Percentiles rank a stretch among this genome's conserved stretches.
Evolutionary conservation across 2,797 vertebrate species (phyloP).

Genomic region (Dryobates pubescens): DNA sequence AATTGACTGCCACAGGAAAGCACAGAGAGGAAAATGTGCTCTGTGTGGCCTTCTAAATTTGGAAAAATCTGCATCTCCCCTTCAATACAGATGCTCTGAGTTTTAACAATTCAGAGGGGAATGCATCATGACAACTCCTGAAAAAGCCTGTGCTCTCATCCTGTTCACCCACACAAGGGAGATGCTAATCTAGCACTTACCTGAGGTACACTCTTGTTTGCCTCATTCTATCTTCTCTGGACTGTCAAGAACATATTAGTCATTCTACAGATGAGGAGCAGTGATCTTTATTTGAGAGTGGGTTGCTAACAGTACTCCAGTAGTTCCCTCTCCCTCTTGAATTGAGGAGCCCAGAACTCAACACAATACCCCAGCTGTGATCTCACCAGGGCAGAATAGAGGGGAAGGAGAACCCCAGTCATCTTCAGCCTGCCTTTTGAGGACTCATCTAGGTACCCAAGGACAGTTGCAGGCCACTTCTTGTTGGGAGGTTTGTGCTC

Average conservation of each 20-base stretch:
- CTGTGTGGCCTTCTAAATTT: slow-evolving; percentile 19
- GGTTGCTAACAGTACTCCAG: background rate
- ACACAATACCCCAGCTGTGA: no score
- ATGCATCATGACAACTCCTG: slow-evolving; percentile 20
- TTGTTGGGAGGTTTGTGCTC: background rate
- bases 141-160: background rate
- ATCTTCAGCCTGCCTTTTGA: background rate
- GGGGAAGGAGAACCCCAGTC: no score
- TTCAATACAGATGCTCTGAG: background rate
- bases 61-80: slow-evolving; percentile 31
- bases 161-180: background rate
- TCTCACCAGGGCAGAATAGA: no score
- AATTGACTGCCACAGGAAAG: slow-evolving; percentile 23
- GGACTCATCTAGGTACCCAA: background rate
- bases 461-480: background rate
- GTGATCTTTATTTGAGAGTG: background rate
- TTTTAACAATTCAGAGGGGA: background rate
- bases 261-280: background rate
- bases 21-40: slow-evolving; percentile 3
- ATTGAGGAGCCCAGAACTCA: no score
- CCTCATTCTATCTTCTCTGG: background rate
- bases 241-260: background rate
- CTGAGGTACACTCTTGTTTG: background rate
- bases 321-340: no score
- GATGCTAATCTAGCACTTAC: background rate